These are phyloP conservation scores for Urocitellus parryii DNA, from an alignment of 2,113 vertebrate genomes.

Conservation along the genomic window DNA sequence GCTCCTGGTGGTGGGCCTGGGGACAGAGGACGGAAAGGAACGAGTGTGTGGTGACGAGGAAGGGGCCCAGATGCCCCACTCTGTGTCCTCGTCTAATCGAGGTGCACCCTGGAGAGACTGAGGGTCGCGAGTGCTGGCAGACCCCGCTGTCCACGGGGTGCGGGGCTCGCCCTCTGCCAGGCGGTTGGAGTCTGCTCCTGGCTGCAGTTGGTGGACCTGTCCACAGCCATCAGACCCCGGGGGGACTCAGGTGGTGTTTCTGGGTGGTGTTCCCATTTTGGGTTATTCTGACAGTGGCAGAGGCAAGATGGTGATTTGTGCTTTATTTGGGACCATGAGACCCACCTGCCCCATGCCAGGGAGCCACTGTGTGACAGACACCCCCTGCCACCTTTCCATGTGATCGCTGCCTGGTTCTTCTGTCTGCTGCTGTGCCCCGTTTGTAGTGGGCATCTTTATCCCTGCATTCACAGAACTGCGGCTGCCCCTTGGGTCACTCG, in stretches of 20 bases:
- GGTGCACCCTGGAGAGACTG: no score
- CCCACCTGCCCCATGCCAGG: background rate
- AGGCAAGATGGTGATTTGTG: no score
- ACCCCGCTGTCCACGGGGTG: no score
- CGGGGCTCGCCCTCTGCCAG: no score
- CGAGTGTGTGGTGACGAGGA: background rate
- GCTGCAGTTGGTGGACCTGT: background rate
- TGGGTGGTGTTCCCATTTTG: background rate
- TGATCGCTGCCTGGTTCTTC: background rate
- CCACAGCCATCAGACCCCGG: background rate
- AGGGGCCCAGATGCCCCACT: background rate
- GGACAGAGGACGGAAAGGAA: no score
- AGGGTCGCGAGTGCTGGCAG: rapidly evolving
- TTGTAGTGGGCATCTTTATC: background rate
- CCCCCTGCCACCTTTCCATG: background rate
- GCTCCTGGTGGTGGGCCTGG: no score
- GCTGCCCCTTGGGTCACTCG: background rate
- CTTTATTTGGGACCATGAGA: background rate
- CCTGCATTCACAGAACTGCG: background rate
- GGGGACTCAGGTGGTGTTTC: background rate
- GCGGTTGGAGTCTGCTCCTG: background rate
- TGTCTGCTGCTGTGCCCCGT: background rate
- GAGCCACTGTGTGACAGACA: background rate
- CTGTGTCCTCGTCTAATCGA: background rate
- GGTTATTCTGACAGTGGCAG: no score